A percentile compares a stretch with the other conserved stretches of the same genome.
Evolutionary conservation across 2,888 invertebrate genomes (phyloP).

Genomic region (Catonia carolina): DNA sequence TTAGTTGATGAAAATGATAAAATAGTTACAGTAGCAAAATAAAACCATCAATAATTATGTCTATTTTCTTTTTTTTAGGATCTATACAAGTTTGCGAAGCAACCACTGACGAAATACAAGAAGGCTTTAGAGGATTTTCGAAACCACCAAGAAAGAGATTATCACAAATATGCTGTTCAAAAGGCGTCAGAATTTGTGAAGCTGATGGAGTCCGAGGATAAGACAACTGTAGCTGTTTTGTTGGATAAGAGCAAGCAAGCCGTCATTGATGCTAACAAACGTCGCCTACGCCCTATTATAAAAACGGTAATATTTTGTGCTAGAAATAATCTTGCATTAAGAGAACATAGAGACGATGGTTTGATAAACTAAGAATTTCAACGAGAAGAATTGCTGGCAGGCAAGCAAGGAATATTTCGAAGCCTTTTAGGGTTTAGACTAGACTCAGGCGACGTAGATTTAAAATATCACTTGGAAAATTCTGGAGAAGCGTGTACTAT

Average conservation of each 20-base stretch:
- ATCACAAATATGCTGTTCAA: conserved; percentile 17
- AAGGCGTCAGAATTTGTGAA: conserved; percentile 19
- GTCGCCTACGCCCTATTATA: conserved; percentile 12
- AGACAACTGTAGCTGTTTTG: conserved; percentile 11
- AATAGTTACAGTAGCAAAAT: too few species aligned
- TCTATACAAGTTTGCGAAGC: conserved; percentile 12
- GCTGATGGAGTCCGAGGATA: conserved; percentile 9
- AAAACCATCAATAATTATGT: not conserved
- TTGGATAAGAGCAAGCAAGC: conserved; percentile 13
- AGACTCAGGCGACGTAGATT: conserved; percentile 14
- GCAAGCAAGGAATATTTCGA: conserved; percentile 17
- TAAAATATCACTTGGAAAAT: conserved; percentile 14
- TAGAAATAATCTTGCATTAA: conserved; percentile 15
- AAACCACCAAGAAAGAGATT: conserved; percentile 17
- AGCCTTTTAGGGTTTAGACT: conserved; percentile 18
- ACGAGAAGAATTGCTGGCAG: conserved; percentile 10
- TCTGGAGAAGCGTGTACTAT: conserved; percentile 9
- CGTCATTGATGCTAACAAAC: conserved; percentile 12
- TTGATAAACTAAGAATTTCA: conserved; percentile 9
- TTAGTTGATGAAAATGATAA: too few species aligned
- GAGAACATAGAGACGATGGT: conserved; percentile 20
- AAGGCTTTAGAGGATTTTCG: conserved; percentile 14
- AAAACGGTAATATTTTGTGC: too few species aligned
- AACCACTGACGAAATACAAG: conserved; percentile 18
- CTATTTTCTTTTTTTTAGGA: conserved; percentile 11